Percentiles rank a stretch among this genome's conserved stretches.
Conservation (phyloP, 2,797 vertebrate genomes). For the Eptatretus atami region DNA sequence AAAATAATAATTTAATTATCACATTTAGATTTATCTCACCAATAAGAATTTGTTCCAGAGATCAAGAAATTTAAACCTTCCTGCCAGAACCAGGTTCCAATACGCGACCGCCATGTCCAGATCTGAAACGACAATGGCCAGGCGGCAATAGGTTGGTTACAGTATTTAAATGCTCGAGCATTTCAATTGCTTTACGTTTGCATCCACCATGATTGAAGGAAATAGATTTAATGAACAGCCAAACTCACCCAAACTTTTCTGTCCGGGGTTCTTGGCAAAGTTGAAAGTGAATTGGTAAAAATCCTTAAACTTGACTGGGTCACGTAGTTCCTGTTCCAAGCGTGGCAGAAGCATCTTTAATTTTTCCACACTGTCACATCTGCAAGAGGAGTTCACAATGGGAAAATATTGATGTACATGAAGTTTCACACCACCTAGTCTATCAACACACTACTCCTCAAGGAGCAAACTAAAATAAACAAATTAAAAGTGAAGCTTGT, state of each 20-base stretch:
- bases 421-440: no score
- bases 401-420: neutral
- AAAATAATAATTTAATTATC: slow-evolving; percentile 7
- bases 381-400: slow-evolving; percentile 13
- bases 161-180: no score
- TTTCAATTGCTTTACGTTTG: no score
- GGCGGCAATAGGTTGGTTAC: no score
- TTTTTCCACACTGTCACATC: slow-evolving; percentile 91
- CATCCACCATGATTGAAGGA: no score
- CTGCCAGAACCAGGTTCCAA: slow-evolving; percentile 98
- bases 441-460: no score
- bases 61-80: slow-evolving; percentile 96
- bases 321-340: slow-evolving; percentile 95
- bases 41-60: slow-evolving; percentile 98
- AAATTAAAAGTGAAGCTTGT: no score
- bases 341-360: slow-evolving; percentile 86
- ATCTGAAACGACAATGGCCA: slow-evolving; percentile 25
- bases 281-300: slow-evolving; percentile 99
- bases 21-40: slow-evolving; percentile 28
- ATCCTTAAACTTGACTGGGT: slow-evolving; percentile 83
- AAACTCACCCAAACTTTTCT: slow-evolving; percentile 83
- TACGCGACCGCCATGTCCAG: slow-evolving; percentile 99
- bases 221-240: no score
- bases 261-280: slow-evolving; percentile 94
- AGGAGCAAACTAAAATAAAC: no score